Percentiles rank a stretch among this genome's conserved stretches.
These are phyloP conservation scores for Umimayanthus kanabou DNA, from an alignment of 92 coral and sea anemone genomes.

Conservation along the genomic window DNA sequence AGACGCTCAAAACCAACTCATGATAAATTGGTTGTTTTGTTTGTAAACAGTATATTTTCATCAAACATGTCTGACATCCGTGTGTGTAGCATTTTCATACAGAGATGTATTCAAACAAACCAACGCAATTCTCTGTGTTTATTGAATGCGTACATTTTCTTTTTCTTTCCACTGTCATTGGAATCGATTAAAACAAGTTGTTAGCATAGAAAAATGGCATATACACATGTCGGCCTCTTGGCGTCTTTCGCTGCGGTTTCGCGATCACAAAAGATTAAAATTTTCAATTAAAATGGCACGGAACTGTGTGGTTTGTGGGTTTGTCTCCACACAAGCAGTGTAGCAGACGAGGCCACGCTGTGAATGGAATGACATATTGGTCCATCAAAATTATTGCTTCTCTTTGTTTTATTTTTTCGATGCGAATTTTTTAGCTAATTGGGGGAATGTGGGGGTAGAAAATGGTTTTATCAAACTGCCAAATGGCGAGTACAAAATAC, in stretches of 20 bases:
- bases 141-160: not conserved
- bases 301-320: not conserved
- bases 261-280: constrained; percentile 9
- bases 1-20: not conserved
- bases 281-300: constrained; percentile 15
- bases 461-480: too few species aligned
- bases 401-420: not conserved
- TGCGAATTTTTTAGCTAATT: not conserved
- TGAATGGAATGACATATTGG: not conserved
- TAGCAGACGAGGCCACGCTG: not conserved
- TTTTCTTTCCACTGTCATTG: not conserved
- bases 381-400: not conserved
- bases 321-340: not conserved
- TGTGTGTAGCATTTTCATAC: not conserved
- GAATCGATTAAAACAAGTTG: not conserved
- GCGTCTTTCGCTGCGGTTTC: not conserved
- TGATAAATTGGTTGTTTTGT: constrained; percentile 2
- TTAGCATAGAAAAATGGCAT: not conserved
- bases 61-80: not conserved
- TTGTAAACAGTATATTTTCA: not conserved
- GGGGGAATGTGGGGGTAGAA: not conserved
- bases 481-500: too few species aligned
- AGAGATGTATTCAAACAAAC: not conserved
- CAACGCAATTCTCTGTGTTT: not conserved
- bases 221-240: not conserved